Percentiles rank a stretch among this genome's conserved stretches.
Evolutionary conservation across 2,888 invertebrate genomes (phyloP).

Genomic region (Thalpophila matura): DNA sequence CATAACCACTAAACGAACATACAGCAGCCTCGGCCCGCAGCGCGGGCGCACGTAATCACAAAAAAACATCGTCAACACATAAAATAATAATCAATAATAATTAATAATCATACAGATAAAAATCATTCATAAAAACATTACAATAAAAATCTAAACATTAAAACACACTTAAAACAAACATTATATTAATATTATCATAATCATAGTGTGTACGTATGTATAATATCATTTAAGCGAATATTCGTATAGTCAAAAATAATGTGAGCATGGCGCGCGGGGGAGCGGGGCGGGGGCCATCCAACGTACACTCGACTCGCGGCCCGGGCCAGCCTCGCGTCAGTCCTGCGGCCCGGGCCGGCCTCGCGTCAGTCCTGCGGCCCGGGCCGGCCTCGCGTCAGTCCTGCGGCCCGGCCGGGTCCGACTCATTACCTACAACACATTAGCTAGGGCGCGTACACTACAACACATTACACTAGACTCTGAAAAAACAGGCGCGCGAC

Average conservation of each 20-base stretch:
- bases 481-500: slow-evolving; percentile 74
- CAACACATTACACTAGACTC: slow-evolving; percentile 67
- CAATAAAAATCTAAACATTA: slow-evolving; percentile 91
- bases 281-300: slow-evolving; percentile 69
- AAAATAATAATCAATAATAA: slow-evolving; percentile 91
- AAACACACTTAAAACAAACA: slow-evolving; percentile 91
- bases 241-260: slow-evolving; percentile 90
- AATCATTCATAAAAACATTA: slow-evolving; percentile 91
- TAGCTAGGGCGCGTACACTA: slow-evolving; percentile 50
- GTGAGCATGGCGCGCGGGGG: slow-evolving; percentile 87
- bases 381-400: slow-evolving; percentile 45
- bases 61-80: slow-evolving; percentile 91
- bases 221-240: slow-evolving; percentile 90
- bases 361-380: slow-evolving; percentile 30
- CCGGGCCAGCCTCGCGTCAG: slow-evolving; percentile 39
- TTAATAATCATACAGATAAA: slow-evolving; percentile 91
- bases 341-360: slow-evolving; percentile 48
- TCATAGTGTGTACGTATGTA: slow-evolving; percentile 90
- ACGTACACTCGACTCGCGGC: slow-evolving; percentile 57
- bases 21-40: slow-evolving; percentile 86
- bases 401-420: slow-evolving; percentile 39
- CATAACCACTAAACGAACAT: slow-evolving; percentile 87
- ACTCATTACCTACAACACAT: slow-evolving; percentile 64
- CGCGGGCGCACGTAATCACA: slow-evolving; percentile 87
- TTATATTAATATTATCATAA: slow-evolving; percentile 91